These are phyloP conservation scores for Nemopilema nomurai DNA, from an alignment of 30 jellyfish, hydroid and myxozoan genomes.

Conservation along the genomic window DNA sequence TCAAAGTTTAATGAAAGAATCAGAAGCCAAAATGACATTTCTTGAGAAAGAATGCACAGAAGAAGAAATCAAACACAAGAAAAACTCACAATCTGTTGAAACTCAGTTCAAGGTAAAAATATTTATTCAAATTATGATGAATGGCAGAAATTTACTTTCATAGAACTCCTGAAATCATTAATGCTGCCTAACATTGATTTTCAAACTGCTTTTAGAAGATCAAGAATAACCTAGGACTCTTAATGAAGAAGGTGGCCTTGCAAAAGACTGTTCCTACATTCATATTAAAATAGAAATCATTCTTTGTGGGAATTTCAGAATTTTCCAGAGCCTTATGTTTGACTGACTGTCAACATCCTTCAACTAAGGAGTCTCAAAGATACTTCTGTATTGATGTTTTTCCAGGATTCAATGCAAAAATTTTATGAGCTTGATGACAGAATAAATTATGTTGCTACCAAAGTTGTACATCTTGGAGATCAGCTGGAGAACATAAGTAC, in stretches of 20 bases:
- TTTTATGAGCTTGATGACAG: constrained; percentile 95
- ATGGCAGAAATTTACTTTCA: neutral
- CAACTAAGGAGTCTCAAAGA: neutral
- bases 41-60: constrained; percentile 88
- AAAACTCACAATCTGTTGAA: constrained; percentile 73
- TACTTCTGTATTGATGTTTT: neutral
- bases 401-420: constrained; percentile 79
- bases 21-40: constrained; percentile 76
- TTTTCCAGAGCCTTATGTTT: no score
- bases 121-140: neutral
- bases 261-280: no score
- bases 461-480: constrained; percentile 97
- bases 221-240: no score
- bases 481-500: constrained; percentile 94
- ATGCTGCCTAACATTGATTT: no score
- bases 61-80: constrained; percentile 84
- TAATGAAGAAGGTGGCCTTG: no score
- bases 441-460: constrained; percentile 94
- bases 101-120: constrained; percentile 75
- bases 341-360: neutral
- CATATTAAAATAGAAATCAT: no score
- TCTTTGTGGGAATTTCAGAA: no score
- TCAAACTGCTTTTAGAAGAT: no score
- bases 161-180: no score
- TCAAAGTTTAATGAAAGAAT: constrained; percentile 75